Evolutionary conservation across 2,888 invertebrate genomes (phyloP), one percentile per base, ranked within the genome.

Genomic region (Frankliniella fusca): DNA sequence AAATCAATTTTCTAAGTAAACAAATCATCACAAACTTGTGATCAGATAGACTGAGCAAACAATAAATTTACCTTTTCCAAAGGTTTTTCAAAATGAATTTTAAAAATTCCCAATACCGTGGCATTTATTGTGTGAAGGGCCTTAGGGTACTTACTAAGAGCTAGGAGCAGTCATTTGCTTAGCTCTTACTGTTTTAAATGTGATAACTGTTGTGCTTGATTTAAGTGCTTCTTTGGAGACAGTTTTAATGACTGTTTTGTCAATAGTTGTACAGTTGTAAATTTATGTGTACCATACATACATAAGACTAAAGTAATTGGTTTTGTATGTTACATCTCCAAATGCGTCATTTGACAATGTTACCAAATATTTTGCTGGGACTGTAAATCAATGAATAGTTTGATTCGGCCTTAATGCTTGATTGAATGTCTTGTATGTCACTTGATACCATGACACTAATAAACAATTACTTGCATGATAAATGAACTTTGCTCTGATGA

Each of bases 111-210:
- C 38, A 38, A 38, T 38, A 38, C 38, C 5, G 38, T 38, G 2
- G 38, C 38, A 38, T 38, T 61, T 61, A 27, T 70, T 76, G 12
- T 76, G 27, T 76, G 9, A 11, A 27, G 70, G 70, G 70, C 70
- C 70, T 27, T 76, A 76, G 70, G 70, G 70, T 76, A 76, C 70
- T 76, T 76, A 76, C 27, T 27, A 27, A 76, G 70, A 27, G 70
- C 70, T 76, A 76, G 70, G 70, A 27, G 70, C 70, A 76, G 70
- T 76, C 70, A 76, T n/a, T 76, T 76, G 70, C 70, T 76, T 76
- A 76, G 70, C 70, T 27, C 70, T 76, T 27, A 76, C 70, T 27
- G 27, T 27, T 23, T 76, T 76, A 76, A 76, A 76, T 76, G 70
- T 76, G 70, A 76, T 76, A 76, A 27, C 27, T 76, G 70, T 23